Base-by-base conservation (phyloP, 2,797 vertebrate species). In the Enteromius argenteus region DNA sequence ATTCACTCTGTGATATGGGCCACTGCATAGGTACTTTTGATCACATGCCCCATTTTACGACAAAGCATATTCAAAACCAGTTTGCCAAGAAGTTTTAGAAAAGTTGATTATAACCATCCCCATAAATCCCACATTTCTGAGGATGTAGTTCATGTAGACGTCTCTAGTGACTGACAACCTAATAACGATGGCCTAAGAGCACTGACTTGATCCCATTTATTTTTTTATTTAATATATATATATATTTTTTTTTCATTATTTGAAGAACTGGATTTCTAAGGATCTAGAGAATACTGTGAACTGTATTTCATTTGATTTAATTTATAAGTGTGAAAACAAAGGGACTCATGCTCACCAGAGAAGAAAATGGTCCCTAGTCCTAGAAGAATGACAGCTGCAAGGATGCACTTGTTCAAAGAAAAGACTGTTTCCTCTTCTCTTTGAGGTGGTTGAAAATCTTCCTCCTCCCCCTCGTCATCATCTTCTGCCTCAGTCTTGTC, bases 341-440 rank as follows among this genome's bases (percentile, higher is more conserved):
- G 1, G 4, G 9, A 0, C 0, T 8, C 62, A 69, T 19, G 27
- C 89, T 86, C 88, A 96, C 95, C 95, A 68, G 95, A 96, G 88
- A 96, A 92, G 78, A 96, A 94, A 83, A 96, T 91, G 81, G 94
- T 96, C 60, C 95, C 95, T 0, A 96, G 88, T 17, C 93, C 94
- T 3, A 96, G 79, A 73, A 96, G 90, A 72, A 96, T 90, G 49
- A 96, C 81, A 3, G 93, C 94, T 73, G 92, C 95, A 39, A 96
- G 90, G 87, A 96, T 95, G 92, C 95, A 96, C 90, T 95, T 96
- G 92, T 96, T 96, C 80, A 96, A 80, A 44, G 95, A 93, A 85
- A 96, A 93, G 10, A 92, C 92, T 0, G 88, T 89, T 81, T 93
- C 92, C 0, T 93, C 93, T 0, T 90, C 89, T 79, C 88, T 90